Conservation (phyloP, 2,113 vertebrate genomes). For the Ptyas mucosa region DNA sequence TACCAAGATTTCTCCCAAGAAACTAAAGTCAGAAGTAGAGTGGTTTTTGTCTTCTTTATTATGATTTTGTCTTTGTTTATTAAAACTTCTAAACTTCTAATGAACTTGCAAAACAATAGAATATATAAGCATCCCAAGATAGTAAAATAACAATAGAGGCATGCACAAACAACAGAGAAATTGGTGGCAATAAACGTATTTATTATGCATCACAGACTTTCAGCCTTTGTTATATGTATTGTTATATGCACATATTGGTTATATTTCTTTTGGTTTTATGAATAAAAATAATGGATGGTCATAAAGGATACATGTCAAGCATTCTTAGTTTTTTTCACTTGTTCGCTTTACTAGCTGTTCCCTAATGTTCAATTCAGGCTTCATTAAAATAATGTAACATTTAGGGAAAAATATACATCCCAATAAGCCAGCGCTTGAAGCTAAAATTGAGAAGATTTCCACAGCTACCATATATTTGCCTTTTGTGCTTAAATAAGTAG, state of each 20-base stretch:
- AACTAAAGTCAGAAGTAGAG: not conserved
- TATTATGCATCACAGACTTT: not conserved
- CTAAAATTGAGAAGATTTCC: not conserved
- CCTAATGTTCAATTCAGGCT: not conserved
- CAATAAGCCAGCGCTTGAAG: not conserved
- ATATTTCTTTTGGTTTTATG: not conserved
- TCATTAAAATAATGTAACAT: not conserved
- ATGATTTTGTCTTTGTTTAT: not conserved
- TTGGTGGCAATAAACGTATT: not conserved
- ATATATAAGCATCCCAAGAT: not conserved
- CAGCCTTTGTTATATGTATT: not conserved
- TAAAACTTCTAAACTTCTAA: not conserved
- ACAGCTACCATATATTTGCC: not conserved
- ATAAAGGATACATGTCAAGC: not conserved
- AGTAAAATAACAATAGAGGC: not conserved
- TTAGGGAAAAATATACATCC: not conserved
- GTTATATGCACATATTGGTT: not conserved
- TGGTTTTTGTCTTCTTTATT: not conserved
- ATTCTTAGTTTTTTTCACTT: not conserved
- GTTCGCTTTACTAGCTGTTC: not conserved
- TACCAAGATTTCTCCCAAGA: not conserved
- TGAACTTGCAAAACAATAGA: not conserved
- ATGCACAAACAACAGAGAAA: not conserved
- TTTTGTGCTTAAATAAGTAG: not conserved
- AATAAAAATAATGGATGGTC: not conserved